phyloP scores from a whole-genome alignment of 2,888 invertebrate genomes.

The Oscheius sp. region DNA sequence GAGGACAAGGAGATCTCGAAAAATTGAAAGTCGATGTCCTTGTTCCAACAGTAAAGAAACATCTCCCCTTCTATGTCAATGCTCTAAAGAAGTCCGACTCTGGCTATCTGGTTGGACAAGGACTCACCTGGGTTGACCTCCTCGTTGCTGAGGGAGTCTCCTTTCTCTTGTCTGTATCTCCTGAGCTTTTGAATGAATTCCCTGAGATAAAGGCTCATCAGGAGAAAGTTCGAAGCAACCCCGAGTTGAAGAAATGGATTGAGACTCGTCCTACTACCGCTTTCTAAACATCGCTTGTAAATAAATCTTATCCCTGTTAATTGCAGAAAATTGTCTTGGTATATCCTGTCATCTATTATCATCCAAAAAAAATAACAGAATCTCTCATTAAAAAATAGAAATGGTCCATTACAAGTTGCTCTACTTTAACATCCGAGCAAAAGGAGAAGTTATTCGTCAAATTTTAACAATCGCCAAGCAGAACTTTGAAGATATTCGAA shows the following conservation, averaged over 20 bases:
- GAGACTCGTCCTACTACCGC: constrained; percentile 56
- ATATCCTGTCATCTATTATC: too few relatives aligned
- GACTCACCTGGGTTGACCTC: constrained; percentile 59
- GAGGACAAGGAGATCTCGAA: constrained; percentile 45
- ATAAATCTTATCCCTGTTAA: too few relatives aligned
- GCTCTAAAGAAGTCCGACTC: constrained; percentile 40
- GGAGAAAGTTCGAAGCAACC: constrained; percentile 57
- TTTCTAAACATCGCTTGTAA: constrained; percentile 6
- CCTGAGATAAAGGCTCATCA: constrained; percentile 35
- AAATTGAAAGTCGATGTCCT: constrained; percentile 42
- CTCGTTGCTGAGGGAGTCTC: constrained; percentile 44
- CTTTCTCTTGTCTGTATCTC: background rate
- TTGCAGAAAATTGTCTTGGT: too few relatives aligned
- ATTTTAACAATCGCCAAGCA: constrained; percentile 43
- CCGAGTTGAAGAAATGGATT: constrained; percentile 57
- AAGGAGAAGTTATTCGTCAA: constrained; percentile 18
- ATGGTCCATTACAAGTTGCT: constrained; percentile 23
- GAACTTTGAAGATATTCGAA: constrained; percentile 53
- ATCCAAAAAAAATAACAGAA: too few relatives aligned
- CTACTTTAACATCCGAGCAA: constrained; percentile 10
- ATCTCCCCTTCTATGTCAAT: constrained; percentile 48
- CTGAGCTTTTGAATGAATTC: background rate
- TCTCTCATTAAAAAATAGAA: too few relatives aligned
- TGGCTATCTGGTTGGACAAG: constrained; percentile 55
- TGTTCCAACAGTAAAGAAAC: constrained; percentile 53